Conservation (phyloP, 2,797 vertebrate genomes). For the Argya squamiceps region DNA sequence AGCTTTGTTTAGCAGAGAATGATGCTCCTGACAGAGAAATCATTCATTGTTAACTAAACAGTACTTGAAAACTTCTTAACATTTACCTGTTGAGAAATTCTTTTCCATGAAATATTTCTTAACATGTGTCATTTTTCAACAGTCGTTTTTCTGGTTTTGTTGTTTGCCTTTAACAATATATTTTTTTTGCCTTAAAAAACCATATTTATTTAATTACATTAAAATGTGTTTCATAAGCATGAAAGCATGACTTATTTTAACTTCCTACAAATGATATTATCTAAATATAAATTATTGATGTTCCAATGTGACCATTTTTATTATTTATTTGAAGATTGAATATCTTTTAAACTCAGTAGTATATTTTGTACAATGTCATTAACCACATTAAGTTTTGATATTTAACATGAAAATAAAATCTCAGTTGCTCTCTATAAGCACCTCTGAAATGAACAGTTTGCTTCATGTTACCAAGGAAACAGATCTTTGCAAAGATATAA, state of each 20-base stretch:
- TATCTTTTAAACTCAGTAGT: neutral
- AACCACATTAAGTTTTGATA: constrained; percentile 20
- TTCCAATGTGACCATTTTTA: neutral
- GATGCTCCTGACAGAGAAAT: neutral
- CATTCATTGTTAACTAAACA: neutral
- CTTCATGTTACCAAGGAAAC: constrained; percentile 75
- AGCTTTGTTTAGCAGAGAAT: neutral
- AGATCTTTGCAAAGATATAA: constrained; percentile 68
- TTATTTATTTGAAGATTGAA: neutral
- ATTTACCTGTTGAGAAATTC: neutral
- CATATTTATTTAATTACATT: neutral
- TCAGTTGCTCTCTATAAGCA: constrained; percentile 28
- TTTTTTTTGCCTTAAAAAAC: neutral
- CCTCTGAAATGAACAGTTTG: constrained; percentile 56
- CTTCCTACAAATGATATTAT: neutral
- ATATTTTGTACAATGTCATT: constrained; percentile 13
- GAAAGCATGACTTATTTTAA: neutral
- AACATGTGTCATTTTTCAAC: neutral
- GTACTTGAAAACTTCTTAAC: neutral
- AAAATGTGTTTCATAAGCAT: neutral
- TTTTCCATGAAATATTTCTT: neutral
- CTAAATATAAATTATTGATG: neutral
- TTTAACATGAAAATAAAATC: constrained; percentile 47
- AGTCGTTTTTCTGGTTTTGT: neutral
- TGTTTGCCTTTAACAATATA: neutral